Percentiles rank a stretch among this genome's conserved stretches.
Evolutionary conservation across 2,797 vertebrate species (phyloP).

Genomic region (Acanthurus lineatus): DNA sequence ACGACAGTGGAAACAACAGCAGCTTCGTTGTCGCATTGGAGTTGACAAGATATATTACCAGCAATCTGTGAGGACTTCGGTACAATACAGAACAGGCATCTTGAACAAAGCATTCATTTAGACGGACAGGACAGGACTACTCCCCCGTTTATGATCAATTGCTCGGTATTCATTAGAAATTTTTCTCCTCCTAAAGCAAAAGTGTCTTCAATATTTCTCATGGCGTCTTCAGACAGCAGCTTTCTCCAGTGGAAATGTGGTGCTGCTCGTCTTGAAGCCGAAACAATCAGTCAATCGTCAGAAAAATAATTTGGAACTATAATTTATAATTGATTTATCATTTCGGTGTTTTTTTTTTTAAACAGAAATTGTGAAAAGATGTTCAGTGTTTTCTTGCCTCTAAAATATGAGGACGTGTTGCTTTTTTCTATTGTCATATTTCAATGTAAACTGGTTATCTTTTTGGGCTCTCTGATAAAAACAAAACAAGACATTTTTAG

Average conservation of each 20-base stretch:
- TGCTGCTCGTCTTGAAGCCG: neutral
- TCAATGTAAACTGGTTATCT: neutral
- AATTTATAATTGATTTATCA: neutral
- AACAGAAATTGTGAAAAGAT: neutral
- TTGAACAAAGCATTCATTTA: neutral
- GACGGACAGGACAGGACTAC: neutral
- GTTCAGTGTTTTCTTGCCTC: neutral
- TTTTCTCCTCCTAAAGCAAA: neutral
- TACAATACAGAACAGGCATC: conserved; percentile 3
- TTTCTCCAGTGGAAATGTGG: neutral
- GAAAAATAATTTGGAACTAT: neutral
- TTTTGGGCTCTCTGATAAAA: neutral
- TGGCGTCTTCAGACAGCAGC: neutral
- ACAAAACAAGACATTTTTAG: neutral
- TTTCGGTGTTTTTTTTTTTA: neutral
- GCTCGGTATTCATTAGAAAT: neutral
- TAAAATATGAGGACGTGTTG: neutral
- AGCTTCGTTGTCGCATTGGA: conserved; percentile 34
- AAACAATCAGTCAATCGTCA: neutral
- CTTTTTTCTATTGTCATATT: neutral
- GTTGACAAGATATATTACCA: conserved; percentile 29
- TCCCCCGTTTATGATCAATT: neutral
- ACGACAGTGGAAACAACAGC: conserved; percentile 36
- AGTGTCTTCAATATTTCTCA: neutral
- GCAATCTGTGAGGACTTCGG: conserved; percentile 20